Evolutionary conservation across 92 coral and sea anemone species (phyloP).

Genomic region (Parazoanthus darwini): DNA sequence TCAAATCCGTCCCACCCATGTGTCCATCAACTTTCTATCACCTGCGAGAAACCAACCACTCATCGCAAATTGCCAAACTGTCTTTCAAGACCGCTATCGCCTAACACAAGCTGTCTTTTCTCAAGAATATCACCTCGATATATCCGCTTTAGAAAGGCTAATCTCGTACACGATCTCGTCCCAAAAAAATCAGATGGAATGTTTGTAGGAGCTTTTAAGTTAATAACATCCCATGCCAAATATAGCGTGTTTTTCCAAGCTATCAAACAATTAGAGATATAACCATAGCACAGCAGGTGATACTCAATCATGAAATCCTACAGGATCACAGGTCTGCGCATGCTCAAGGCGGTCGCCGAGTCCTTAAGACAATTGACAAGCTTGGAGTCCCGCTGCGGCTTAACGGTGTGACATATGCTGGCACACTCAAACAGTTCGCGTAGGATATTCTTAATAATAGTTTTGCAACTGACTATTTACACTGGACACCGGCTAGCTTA

Average conservation of each 20-base stretch:
- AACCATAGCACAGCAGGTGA: constrained; percentile 94
- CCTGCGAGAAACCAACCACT: constrained; percentile 84
- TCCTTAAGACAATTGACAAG: constrained; percentile 78
- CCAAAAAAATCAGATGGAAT: constrained; percentile 47
- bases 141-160: constrained; percentile 48
- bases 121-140: constrained; percentile 49
- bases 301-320: constrained; percentile 86
- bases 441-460: constrained; percentile 87
- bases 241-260: constrained; percentile 98
- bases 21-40: constrained; percentile 87
- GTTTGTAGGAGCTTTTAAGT: constrained; percentile 57
- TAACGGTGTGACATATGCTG: constrained; percentile 98
- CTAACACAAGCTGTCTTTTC: constrained; percentile 62
- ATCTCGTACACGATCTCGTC: constrained; percentile 50
- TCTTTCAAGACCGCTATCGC: constrained; percentile 53
- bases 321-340: constrained; percentile 87
- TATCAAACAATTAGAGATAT: constrained; percentile 97
- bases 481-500: constrained; percentile 66
- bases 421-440: constrained; percentile 83
- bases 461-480: constrained; percentile 80
- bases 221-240: constrained; percentile 81
- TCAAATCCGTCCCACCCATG: constrained; percentile 88
- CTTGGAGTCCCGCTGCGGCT: constrained; percentile 82
- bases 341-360: constrained; percentile 61
- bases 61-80: constrained; percentile 58